phyloP scores from a whole-genome alignment of 2,113 vertebrate species.

The Dipodomys merriami region DNA sequence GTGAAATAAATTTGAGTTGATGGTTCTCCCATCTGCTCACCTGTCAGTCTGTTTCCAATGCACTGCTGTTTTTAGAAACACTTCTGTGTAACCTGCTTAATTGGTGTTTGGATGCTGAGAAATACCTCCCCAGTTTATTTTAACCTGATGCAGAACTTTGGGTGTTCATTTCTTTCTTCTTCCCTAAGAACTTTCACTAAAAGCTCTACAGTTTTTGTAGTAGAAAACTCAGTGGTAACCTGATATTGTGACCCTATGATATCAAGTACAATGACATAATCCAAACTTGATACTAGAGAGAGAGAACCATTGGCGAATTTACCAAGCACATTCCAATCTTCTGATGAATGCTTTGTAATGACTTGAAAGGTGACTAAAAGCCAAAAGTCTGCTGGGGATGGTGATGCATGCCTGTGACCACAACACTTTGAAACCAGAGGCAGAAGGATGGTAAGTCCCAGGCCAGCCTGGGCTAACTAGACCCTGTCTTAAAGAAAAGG shows the following conservation, averaged over 20 bases:
- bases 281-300: neutral
- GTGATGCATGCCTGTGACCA: neutral
- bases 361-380: neutral
- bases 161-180: neutral
- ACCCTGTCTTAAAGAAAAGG: neutral
- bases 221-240: neutral
- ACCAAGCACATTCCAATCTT: neutral
- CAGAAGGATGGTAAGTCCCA: neutral
- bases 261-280: fast-evolving
- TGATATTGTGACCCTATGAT: too few species aligned
- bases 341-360: neutral
- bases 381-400: neutral
- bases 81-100: constrained; percentile 45
- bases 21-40: constrained; percentile 66
- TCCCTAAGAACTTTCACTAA: neutral
- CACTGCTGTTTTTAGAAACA: constrained; percentile 53
- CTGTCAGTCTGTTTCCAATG: constrained; percentile 51
- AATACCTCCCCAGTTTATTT: constrained; percentile 23
- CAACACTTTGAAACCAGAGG: neutral
- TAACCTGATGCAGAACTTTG: neutral
- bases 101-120: constrained; percentile 54
- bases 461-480: neutral
- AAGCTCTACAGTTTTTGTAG: neutral
- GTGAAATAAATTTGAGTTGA: constrained; percentile 69
- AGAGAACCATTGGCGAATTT: fast-evolving